A percentile compares a stretch with the other conserved stretches of the same genome.
phyloP scores from a whole-genome alignment of 2,797 vertebrate species.

The Fundulus diaphanus region DNA sequence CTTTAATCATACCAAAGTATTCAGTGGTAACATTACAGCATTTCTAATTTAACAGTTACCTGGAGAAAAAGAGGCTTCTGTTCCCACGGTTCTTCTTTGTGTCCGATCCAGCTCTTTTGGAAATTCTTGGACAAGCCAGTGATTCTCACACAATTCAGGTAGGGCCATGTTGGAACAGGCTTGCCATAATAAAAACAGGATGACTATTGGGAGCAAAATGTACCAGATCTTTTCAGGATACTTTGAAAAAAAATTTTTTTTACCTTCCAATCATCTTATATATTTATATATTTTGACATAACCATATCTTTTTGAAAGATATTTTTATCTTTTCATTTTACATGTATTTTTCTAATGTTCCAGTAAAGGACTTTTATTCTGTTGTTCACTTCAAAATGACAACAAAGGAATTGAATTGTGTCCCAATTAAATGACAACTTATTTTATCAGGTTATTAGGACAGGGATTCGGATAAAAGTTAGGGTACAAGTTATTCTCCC shows the following conservation, averaged over 20 bases:
- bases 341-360: background rate
- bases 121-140: constrained; percentile 92
- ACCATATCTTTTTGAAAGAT: background rate
- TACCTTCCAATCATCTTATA: too few relatives aligned
- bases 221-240: too few relatives aligned
- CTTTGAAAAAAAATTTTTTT: too few relatives aligned
- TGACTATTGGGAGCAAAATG: background rate
- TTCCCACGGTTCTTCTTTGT: constrained; percentile 95
- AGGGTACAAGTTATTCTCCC: background rate
- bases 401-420: too few relatives aligned
- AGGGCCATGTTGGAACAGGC: background rate
- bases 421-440: background rate
- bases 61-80: constrained; percentile 90
- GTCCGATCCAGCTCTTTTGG: constrained; percentile 90
- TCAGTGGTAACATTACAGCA: background rate
- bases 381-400: background rate
- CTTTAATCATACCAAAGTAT: background rate
- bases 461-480: background rate
- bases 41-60: constrained; percentile 78
- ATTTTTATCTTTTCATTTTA: background rate
- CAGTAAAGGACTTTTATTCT: background rate
- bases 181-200: background rate
- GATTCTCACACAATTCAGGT: constrained; percentile 91
- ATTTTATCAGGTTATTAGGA: background rate
- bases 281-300: background rate